Evolutionary conservation across 2,888 invertebrate species (phyloP).

Genomic region (Polia nebulosa): DNA sequence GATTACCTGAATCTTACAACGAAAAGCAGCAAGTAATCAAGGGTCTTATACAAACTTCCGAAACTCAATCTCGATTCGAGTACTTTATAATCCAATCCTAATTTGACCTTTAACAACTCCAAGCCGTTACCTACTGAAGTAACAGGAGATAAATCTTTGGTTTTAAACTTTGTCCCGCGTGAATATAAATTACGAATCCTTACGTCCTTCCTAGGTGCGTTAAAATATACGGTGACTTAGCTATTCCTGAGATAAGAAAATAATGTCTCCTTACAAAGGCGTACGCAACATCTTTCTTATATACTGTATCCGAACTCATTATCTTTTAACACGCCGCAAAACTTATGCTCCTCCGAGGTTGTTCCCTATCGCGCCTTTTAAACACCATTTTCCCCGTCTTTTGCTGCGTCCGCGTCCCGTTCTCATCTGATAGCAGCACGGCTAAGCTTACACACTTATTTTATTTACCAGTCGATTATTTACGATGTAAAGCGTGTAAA

Average conservation of each 20-base stretch:
- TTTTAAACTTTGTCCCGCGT: conserved; percentile 79
- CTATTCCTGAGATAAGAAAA: conserved; percentile 82
- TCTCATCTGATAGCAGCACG: conserved; percentile 86
- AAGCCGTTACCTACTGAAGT: conserved; percentile 75
- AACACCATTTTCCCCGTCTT: conserved; percentile 85
- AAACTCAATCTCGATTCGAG: conserved; percentile 76
- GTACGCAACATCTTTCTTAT: conserved; percentile 85
- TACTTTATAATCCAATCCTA: conserved; percentile 76
- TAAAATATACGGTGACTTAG: conserved; percentile 80
- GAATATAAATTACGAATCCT: conserved; percentile 84
- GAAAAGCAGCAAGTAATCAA: conserved; percentile 64
- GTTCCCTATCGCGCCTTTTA: conserved; percentile 85
- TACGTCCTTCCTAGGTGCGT: conserved; percentile 82
- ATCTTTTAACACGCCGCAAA: conserved; percentile 87
- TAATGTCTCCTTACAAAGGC: conserved; percentile 82
- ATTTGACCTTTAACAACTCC: conserved; percentile 80
- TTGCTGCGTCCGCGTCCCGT: conserved; percentile 83
- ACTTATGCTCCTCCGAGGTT: conserved; percentile 85
- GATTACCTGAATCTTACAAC: conserved; percentile 34
- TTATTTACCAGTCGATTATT: conserved; percentile 90
- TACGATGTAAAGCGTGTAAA: conserved; percentile 88
- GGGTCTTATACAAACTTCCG: conserved; percentile 68
- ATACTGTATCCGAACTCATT: conserved; percentile 85
- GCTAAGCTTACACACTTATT: conserved; percentile 85
- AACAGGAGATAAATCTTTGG: conserved; percentile 84